A percentile compares a stretch with the other conserved stretches of the same genome.
These are phyloP conservation scores for Rhodeus uyekii DNA, from an alignment of 2,797 vertebrate genomes.

Conservation along the genomic window DNA sequence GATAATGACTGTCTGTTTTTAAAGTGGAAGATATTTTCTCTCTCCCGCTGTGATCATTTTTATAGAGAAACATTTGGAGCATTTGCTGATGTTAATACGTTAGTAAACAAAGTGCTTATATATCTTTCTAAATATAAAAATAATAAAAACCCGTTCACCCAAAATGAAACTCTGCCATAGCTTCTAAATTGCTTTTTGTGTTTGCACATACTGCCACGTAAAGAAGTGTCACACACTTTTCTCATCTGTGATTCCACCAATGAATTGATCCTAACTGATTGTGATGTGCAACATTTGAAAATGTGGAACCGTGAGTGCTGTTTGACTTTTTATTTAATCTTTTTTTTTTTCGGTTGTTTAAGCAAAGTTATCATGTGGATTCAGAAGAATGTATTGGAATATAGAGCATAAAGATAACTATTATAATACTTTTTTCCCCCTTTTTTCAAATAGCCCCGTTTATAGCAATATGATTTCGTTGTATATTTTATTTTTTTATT, in stretches of 20 bases:
- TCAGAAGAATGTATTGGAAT: not conserved
- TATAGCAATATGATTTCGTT: not conserved
- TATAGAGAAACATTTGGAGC: not conserved
- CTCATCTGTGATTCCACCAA: not conserved
- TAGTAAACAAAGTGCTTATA: not conserved
- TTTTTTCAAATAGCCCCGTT: not conserved
- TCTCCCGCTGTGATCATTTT: not conserved
- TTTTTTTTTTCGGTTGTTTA: not conserved
- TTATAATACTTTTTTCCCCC: not conserved
- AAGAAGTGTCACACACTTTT: not conserved
- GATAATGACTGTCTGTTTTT: slow-evolving; percentile 16
- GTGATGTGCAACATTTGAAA: not conserved
- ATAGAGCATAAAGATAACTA: not conserved
- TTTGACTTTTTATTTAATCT: not conserved
- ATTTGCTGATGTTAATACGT: not conserved
- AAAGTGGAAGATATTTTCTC: not conserved
- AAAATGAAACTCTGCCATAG: not conserved
- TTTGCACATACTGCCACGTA: not conserved
- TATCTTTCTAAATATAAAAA: not conserved
- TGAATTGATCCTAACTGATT: not conserved
- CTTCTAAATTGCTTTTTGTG: not conserved
- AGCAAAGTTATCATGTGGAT: not conserved
- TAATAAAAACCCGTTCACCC: not conserved
- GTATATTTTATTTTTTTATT: not conserved
- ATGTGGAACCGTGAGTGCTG: not conserved